Conservation (phyloP, 2,113 vertebrate species). For the Brachyistius frenatus region DNA sequence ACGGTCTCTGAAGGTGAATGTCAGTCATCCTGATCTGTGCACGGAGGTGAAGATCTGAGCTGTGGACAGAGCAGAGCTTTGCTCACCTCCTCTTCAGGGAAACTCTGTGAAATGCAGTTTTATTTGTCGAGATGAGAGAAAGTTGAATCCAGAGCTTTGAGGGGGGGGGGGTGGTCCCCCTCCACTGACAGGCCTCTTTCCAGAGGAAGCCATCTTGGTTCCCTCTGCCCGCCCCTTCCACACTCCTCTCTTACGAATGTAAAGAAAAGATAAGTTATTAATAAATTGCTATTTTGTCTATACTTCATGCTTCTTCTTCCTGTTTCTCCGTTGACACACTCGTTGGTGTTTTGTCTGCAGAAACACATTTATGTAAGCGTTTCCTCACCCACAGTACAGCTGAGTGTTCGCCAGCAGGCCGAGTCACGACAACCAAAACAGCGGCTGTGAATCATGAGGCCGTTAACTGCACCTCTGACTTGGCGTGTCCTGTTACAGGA, state of each 20-base stretch:
- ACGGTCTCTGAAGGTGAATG: conserved; percentile 56
- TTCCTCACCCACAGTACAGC: conserved; percentile 25
- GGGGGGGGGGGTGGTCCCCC: conserved; percentile 52
- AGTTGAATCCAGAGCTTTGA: conserved; percentile 35
- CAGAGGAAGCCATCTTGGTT: conserved; percentile 76
- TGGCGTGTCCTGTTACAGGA: conserved; percentile 31
- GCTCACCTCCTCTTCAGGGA: conserved; percentile 93
- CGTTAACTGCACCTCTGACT: conserved; percentile 20
- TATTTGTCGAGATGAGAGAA: conserved; percentile 73
- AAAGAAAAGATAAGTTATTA: conserved; percentile 99
- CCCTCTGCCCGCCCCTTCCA: conserved; percentile 70
- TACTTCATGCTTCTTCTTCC: conserved; percentile 67
- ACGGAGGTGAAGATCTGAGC: conserved; percentile 53
- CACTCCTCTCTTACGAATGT: conserved; percentile 91
- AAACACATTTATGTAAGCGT: conserved; percentile 56
- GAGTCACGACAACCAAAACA: conserved; percentile 62
- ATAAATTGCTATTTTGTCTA: conserved; percentile 99
- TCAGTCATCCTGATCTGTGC: conserved; percentile 47
- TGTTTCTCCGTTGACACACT: conserved; percentile 29
- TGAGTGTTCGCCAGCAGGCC: conserved; percentile 43
- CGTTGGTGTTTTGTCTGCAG: conserved; percentile 37
- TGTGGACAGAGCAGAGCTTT: conserved; percentile 75
- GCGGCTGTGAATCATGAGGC: conserved; percentile 42
- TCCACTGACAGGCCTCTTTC: conserved; percentile 75
- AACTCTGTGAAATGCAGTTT: conserved; percentile 89